phyloP scores from a whole-genome alignment of 2,113 vertebrate genomes.

The Solea senegalensis region DNA sequence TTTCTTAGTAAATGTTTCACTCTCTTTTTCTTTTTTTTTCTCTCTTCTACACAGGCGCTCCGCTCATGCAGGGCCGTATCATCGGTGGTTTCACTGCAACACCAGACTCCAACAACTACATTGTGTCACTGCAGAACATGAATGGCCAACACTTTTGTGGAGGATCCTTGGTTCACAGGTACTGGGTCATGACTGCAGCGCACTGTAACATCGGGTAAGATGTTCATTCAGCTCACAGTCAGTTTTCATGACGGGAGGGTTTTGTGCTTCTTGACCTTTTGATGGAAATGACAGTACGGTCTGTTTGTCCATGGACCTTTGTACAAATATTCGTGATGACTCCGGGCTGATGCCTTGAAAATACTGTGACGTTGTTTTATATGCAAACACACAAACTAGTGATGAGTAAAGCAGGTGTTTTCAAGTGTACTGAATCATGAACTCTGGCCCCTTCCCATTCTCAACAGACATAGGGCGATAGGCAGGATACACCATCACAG shows the following conservation, averaged over 20 bases:
- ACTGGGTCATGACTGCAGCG: constrained; percentile 89
- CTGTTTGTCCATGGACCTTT: too few relatives aligned
- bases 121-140: constrained; percentile 83
- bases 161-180: constrained; percentile 85
- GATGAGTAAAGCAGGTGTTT: too few relatives aligned
- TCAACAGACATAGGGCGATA: too few relatives aligned
- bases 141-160: constrained; percentile 85
- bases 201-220: constrained; percentile 87
- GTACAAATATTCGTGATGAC: too few relatives aligned
- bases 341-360: too few relatives aligned
- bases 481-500: too few relatives aligned
- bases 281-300: too few relatives aligned
- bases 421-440: too few relatives aligned
- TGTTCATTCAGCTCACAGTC: too few relatives aligned
- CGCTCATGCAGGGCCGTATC: constrained; percentile 68
- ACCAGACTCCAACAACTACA: constrained; percentile 81
- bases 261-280: background rate
- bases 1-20: background rate
- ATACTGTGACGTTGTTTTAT: too few relatives aligned
- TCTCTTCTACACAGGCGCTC: constrained; percentile 37
- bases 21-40: background rate
- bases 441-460: too few relatives aligned
- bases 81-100: constrained; percentile 78
- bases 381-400: too few relatives aligned
- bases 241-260: background rate